phyloP scores from a whole-genome alignment of 2,888 invertebrate genomes.

The Bombylius discolor region DNA sequence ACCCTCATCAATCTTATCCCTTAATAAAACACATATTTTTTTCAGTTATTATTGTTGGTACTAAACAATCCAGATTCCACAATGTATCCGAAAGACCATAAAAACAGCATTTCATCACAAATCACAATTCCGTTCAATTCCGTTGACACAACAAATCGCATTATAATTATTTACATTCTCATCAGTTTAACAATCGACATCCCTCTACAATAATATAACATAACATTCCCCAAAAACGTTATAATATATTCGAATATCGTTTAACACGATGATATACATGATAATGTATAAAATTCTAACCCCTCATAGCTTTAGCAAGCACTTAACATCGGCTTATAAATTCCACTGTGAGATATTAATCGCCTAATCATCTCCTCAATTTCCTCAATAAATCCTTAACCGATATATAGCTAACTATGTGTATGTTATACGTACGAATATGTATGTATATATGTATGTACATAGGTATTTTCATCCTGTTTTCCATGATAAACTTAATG shows the following conservation, averaged over 20 bases:
- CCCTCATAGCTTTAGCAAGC: background rate
- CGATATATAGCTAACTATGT: no score
- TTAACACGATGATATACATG: background rate
- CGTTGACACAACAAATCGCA: background rate
- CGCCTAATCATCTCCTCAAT: background rate
- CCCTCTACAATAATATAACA: background rate
- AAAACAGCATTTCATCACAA: background rate
- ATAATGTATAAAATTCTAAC: background rate
- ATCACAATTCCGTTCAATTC: background rate
- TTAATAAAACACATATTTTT: background rate
- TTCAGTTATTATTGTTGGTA: no score
- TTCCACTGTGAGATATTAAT: background rate
- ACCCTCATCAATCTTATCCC: background rate
- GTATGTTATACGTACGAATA: no score
- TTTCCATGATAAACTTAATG: no score
- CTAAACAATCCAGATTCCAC: no score
- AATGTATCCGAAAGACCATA: no score
- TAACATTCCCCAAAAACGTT: background rate
- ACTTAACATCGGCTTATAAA: background rate
- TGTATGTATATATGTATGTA: no score
- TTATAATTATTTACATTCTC: background rate
- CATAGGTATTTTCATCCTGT: no score
- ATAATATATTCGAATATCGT: background rate
- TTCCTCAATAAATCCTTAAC: background rate
- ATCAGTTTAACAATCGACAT: background rate